Evolutionary conservation across 2,113 vertebrate species (phyloP).

Genomic region (Podarcis raffonei): DNA sequence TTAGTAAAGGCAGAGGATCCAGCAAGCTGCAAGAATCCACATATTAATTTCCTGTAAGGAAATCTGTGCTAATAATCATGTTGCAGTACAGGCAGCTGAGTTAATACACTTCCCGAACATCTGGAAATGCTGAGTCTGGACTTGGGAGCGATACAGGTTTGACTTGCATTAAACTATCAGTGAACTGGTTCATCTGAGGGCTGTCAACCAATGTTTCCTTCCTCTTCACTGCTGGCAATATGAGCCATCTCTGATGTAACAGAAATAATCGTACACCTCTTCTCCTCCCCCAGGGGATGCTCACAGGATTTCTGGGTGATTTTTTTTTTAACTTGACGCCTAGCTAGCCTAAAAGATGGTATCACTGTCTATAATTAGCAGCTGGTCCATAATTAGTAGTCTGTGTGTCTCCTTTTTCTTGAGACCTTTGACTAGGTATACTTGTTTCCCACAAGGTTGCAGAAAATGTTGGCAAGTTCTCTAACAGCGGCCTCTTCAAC

Average conservation of each 20-base stretch:
- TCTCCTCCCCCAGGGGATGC: fast-evolving
- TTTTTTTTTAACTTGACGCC: background rate
- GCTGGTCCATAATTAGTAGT: constrained; percentile 6
- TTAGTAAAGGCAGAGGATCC: constrained; percentile 6
- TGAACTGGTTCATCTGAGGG: background rate
- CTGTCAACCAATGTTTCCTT: background rate
- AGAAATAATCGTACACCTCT: background rate
- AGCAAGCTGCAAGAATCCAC: background rate
- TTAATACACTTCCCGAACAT: background rate
- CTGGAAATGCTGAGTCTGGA: constrained; percentile 1
- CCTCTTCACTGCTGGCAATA: background rate
- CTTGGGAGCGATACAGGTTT: background rate
- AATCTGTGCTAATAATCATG: background rate
- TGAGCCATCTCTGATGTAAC: background rate
- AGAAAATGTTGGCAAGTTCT: background rate
- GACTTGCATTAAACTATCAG: background rate
- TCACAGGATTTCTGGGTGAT: background rate
- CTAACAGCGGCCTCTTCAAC: background rate
- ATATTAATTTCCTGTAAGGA: background rate
- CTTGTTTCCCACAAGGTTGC: constrained; percentile 14
- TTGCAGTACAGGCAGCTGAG: constrained; percentile 2
- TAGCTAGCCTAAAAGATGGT: background rate
- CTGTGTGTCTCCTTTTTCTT: constrained; percentile 10
- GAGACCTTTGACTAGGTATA: background rate
- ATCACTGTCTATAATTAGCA: constrained; percentile 14